Evolutionary conservation across 92 coral and sea anemone genomes (phyloP).

Genomic region (Phenganax stokvisi): DNA sequence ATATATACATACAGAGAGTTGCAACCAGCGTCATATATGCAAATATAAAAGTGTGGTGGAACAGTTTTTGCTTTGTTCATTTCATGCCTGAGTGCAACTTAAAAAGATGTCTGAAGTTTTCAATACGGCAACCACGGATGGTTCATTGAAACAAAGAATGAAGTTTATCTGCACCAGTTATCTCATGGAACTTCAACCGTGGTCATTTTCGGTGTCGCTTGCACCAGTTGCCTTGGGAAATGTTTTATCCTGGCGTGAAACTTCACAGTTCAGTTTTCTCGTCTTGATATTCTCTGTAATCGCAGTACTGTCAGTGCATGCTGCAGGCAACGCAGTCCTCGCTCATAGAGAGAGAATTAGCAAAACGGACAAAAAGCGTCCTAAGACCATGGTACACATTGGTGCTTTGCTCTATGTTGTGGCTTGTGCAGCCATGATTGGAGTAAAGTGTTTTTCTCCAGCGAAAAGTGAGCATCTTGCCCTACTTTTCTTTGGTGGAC

Average conservation of each 20-base stretch:
- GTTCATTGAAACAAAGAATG: neutral
- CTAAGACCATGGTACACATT: conserved; percentile 58
- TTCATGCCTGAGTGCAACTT: neutral
- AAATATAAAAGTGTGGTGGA: neutral
- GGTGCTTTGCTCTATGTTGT: conserved; percentile 62
- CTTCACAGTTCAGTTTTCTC: conserved; percentile 49
- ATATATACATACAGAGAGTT: too few species aligned
- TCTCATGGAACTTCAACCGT: conserved; percentile 62
- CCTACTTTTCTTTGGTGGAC: conserved; percentile 82
- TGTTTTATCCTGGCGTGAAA: conserved; percentile 69
- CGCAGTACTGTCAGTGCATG: conserved; percentile 72
- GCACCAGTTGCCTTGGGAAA: conserved; percentile 73
- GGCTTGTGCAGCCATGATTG: conserved; percentile 56
- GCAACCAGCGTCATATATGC: neutral
- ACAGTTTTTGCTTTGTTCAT: neutral
- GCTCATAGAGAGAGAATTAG: conserved; percentile 48
- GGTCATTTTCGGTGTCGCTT: conserved; percentile 82
- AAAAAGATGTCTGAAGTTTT: neutral
- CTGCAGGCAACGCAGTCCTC: conserved; percentile 81
- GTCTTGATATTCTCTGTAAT: conserved; percentile 50
- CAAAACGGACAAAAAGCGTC: conserved; percentile 15
- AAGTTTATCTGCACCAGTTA: conserved; percentile 3
- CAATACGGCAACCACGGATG: neutral
- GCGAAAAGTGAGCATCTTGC: conserved; percentile 67
- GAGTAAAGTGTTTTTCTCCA: conserved; percentile 52